phyloP scores from a whole-genome alignment of 2,113 vertebrate species.

The Semicossyphus pulcher region DNA sequence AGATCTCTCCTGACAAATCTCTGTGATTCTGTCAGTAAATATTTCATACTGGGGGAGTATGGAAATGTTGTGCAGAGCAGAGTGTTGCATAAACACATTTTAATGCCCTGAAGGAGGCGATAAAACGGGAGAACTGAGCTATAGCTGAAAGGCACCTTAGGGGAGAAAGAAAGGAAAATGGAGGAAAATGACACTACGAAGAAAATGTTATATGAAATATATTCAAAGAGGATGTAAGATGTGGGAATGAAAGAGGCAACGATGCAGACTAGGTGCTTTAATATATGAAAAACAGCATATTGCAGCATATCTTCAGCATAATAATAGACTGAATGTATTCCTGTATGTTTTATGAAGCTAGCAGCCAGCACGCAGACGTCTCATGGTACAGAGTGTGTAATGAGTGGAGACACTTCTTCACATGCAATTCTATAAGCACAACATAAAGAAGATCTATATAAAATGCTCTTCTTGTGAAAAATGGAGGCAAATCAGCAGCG shows the following conservation, averaged over 20 bases:
- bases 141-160: constrained; percentile 3
- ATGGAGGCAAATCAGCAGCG: not conserved
- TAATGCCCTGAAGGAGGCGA: not conserved
- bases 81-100: constrained; percentile 46
- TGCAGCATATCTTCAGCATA: not conserved
- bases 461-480: not conserved
- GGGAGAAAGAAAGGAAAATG: not conserved
- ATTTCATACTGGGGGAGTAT: constrained; percentile 40
- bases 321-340: not conserved
- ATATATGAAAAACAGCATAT: not conserved
- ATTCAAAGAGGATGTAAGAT: not conserved
- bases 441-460: not conserved
- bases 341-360: constrained; percentile 26
- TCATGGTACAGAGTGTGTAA: constrained; percentile 4
- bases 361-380: constrained; percentile 7
- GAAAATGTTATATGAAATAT: not conserved
- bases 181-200: not conserved
- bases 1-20: constrained; percentile 40
- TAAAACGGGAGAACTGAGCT: constrained; percentile 1
- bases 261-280: not conserved
- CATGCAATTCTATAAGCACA: not conserved
- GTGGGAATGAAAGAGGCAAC: not conserved
- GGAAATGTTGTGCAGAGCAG: constrained; percentile 22
- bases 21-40: constrained; percentile 52
- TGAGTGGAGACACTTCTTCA: not conserved